Percentiles rank a stretch among this genome's conserved stretches.
These are phyloP conservation scores for Phylloscopus trochilus DNA, from an alignment of 2,113 vertebrate genomes.

Conservation along the genomic window DNA sequence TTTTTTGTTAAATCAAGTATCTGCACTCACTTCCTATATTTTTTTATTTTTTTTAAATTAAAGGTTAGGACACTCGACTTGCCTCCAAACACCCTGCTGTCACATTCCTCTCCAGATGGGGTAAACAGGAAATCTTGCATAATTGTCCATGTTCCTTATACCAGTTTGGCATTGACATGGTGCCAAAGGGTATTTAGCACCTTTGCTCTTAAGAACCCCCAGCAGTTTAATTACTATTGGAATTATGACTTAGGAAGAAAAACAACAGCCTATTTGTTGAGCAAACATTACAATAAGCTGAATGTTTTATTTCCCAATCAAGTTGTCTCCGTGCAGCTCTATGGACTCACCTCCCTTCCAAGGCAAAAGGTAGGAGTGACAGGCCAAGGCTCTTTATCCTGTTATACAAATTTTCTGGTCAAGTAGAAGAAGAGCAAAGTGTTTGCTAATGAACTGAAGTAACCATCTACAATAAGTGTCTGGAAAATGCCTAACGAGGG, in stretches of 20 bases:
- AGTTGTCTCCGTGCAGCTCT: neutral
- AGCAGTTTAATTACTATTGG: conserved; percentile 14
- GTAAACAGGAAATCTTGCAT: conserved; percentile 54
- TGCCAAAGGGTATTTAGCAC: conserved; percentile 6
- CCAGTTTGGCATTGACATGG: neutral
- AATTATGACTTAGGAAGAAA: neutral
- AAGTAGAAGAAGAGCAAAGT: neutral
- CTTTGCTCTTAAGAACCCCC: neutral
- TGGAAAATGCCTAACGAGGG: neutral
- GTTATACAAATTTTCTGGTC: neutral
- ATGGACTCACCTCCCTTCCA: neutral
- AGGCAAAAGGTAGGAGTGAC: neutral
- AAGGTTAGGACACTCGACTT: neutral
- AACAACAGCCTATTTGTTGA: neutral
- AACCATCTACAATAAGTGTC: neutral
- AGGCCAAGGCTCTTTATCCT: neutral
- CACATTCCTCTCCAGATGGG: neutral
- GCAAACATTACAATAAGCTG: neutral
- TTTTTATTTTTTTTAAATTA: neutral
- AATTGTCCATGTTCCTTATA: neutral
- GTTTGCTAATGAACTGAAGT: neutral
- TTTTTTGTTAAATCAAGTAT: neutral
- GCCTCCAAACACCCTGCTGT: neutral
- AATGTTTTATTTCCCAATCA: neutral
- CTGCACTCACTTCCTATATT: neutral